Evolutionary conservation across 2,113 vertebrate species (phyloP), one percentile per base, ranked within the genome.

Genomic region (Hippoglossus stenolepis): DNA sequence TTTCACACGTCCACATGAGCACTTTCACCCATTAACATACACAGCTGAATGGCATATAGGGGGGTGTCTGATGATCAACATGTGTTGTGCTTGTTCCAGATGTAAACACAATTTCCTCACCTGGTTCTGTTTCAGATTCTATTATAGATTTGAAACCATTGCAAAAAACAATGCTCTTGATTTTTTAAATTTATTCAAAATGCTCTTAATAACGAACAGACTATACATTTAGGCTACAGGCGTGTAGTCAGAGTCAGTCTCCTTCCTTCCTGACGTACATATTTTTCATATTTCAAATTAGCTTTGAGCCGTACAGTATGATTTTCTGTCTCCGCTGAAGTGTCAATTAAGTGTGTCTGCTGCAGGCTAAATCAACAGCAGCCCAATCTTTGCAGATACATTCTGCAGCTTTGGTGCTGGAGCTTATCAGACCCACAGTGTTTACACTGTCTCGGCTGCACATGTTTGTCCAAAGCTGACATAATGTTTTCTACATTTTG

Each of bases 11-110:
- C 8, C 35, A 35, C 35, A 7, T 64, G 56, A 77, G 53, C 72
- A 77, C 66, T 43, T 77, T 64, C 2, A 53, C 66, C 35, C 75
- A 70, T 80, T 80, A 80, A 84, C 72, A 59, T 54, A 15, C 59
- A 69, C 62, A 64, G 54, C 72, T 72, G 77, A 81, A 65, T 64
- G 51, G 75, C 75, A 43, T 59, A 80, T 73, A 2, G 5, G 14
- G 14, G 11, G 45, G 0, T 47, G 60, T 9, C 51, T 77, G 66
- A 58, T 60, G 75, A 67, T 75, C 23, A 74, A 75, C 68, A 43
- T 49, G 15, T 45, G 24, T 40, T 75, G 59, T 43, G 21, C 43
- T 65, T 66, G 54, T 73, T 82, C 17, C 51, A 75, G 49, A 53
- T 43, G 10, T 73, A 17, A 67, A 67, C 26, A 63, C 28, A 69